A percentile compares a stretch with the other conserved stretches of the same genome.
Evolutionary conservation across 2,113 vertebrate species (phyloP).

Genomic region (Amphilophus citrinellus): DNA sequence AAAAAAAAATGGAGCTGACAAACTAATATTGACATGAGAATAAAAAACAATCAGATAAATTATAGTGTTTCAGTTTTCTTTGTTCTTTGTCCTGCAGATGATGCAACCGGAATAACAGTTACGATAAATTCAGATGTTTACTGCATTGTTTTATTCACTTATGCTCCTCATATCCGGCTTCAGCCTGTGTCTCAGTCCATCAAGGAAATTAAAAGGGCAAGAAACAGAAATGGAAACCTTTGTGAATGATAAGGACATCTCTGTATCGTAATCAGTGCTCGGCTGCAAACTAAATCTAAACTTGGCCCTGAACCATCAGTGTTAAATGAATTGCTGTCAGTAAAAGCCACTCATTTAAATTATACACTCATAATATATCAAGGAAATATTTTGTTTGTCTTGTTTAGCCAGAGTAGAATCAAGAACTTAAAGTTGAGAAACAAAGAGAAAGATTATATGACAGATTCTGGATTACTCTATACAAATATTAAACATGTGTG

Average conservation of each 20-base stretch:
- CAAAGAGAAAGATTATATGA: background rate
- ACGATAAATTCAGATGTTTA: constrained; percentile 13
- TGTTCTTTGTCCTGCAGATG: constrained; percentile 45
- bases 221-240: background rate
- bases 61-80: constrained; percentile 56
- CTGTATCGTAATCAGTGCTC: constrained; percentile 38
- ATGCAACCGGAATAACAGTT: constrained; percentile 30
- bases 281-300: constrained; percentile 40
- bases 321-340: constrained; percentile 34
- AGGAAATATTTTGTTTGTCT: constrained; percentile 2
- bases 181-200: constrained; percentile 14
- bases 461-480: background rate
- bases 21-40: constrained; percentile 41
- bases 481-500: background rate
- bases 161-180: background rate
- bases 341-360: constrained; percentile 46
- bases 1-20: constrained; percentile 60
- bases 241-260: constrained; percentile 26
- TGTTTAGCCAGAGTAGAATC: background rate
- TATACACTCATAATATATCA: constrained; percentile 24
- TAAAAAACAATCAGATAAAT: constrained; percentile 54
- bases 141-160: background rate
- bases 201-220: constrained; percentile 45
- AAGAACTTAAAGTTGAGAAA: background rate
- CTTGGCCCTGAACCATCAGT: constrained; percentile 24